Percentiles rank a stretch among this genome's conserved stretches.
Evolutionary conservation across 2,113 vertebrate species (phyloP).

Genomic region (Fulica atra): DNA sequence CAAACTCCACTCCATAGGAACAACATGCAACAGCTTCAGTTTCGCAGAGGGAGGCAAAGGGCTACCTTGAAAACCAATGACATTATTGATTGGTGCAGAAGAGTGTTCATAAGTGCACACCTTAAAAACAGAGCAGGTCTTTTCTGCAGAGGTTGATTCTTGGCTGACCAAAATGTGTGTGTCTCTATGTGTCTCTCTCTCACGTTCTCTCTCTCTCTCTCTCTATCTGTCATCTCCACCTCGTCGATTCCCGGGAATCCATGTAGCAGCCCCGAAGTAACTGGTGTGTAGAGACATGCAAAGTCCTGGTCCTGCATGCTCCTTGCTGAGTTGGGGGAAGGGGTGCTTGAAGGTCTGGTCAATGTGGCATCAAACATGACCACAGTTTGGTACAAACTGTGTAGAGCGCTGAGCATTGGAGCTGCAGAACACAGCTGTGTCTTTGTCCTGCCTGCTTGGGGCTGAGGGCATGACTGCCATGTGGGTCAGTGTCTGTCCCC

Average conservation of each 20-base stretch:
- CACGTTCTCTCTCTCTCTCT: too few species aligned
- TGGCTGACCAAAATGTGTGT: neutral
- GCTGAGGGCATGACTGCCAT: neutral
- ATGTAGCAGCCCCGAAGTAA: neutral
- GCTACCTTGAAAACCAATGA: neutral
- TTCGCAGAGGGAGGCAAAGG: neutral
- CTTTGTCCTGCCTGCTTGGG: neutral
- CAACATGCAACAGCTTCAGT: neutral
- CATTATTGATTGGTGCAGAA: neutral
- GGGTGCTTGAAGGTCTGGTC: neutral
- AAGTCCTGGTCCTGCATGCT: neutral
- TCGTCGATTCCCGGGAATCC: neutral
- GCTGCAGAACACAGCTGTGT: rapidly evolving
- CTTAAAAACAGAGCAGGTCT: neutral
- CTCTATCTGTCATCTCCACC: too few species aligned
- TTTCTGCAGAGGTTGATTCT: neutral
- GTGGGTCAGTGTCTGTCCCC: neutral
- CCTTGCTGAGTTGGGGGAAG: rapidly evolving
- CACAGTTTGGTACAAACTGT: neutral
- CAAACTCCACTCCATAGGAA: neutral
- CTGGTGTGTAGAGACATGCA: neutral
- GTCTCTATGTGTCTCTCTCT: neutral
- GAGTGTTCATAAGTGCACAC: neutral
- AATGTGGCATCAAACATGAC: neutral
- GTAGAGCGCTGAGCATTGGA: neutral